Evolutionary conservation across 2,113 vertebrate genomes (phyloP).

Genomic region (Sebastes fasciatus): DNA sequence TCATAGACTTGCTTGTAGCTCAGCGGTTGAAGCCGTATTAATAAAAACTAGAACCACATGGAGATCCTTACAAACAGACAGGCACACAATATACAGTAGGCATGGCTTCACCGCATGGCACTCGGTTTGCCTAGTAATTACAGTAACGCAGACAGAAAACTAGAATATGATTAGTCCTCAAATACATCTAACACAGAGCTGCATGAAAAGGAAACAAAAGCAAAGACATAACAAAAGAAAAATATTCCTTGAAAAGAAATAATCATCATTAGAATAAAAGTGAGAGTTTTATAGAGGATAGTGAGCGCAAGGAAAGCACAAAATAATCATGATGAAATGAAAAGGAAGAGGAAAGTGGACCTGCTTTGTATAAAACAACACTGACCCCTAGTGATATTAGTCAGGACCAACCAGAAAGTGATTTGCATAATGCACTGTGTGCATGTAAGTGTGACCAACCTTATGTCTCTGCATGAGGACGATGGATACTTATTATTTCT

Average conservation of each 20-base stretch:
- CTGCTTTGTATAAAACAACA: slow-evolving; percentile 72
- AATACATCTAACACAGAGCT: neutral
- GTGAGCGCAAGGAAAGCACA: slow-evolving; percentile 21
- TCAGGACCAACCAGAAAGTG: neutral
- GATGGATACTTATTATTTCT: neutral
- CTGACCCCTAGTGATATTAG: slow-evolving; percentile 80
- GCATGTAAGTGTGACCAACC: neutral
- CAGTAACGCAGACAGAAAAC: slow-evolving; percentile 18
- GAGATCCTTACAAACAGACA: slow-evolving; percentile 38
- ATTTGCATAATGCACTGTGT: slow-evolving; percentile 30
- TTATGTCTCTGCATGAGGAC: slow-evolving; percentile 18
- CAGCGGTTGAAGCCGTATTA: slow-evolving; percentile 59
- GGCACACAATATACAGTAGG: slow-evolving; percentile 25
- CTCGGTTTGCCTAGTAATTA: slow-evolving; percentile 22
- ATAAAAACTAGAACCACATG: slow-evolving; percentile 60
- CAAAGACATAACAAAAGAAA: neutral
- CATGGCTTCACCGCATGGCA: slow-evolving; percentile 20
- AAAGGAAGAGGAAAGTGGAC: slow-evolving; percentile 4
- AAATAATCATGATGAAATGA: slow-evolving; percentile 26
- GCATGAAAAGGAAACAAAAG: slow-evolving; percentile 14
- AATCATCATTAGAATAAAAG: slow-evolving; percentile 27
- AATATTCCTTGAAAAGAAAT: neutral
- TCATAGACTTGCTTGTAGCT: slow-evolving; percentile 63
- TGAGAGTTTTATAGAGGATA: slow-evolving; percentile 33
- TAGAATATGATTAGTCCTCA: neutral